Base-by-base conservation (phyloP, 2,113 vertebrate species). In the Okapia johnstoni region DNA sequence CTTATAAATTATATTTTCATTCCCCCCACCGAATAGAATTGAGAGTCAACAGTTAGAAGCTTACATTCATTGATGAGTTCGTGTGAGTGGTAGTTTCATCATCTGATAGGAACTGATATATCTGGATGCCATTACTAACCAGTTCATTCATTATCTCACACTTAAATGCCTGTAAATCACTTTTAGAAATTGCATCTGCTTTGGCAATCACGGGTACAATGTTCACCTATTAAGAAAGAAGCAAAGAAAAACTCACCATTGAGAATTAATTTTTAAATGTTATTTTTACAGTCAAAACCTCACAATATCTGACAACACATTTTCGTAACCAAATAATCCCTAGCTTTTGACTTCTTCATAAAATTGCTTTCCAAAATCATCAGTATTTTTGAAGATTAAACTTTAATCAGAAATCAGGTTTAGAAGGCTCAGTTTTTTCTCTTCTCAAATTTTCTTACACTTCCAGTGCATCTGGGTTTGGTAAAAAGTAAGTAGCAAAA, bases 141-240 rank as follows among this genome's bases (percentile, higher is more conserved):
- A 99, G 97, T 95, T 99, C 99, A 33, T 97, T 99, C 99, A 99
- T 99, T 58, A 99, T 99, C 97, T 99, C 99, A 90, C 98, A 99
- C 98, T 99, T 99, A 98, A 99, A 99, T 95, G 98, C 99, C 97
- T 99, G 99, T 43, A 99, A 98, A 94, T 99, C 99, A 4, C 97
- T 99, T 99, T 99, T 99, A 88, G 99, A 99, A 98, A 99, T 98
- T 50, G 99, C 99, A 98, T 99, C 99, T 2, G 99, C 99, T 98
- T 99, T 99, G 97, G 99, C 99, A 97, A 99, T 99, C 96, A 99
- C 97, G 28, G 99, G 99, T 98, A 99, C 99, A 98, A 99, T 99
- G 96, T 99, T 99, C 90, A 99, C 99, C 99, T 99, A 70, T 61
- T 79, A 98, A 98, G 54, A 93, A 91, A n/a, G 96, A 95, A 99